These are phyloP conservation scores for Drosophila bocqueti DNA, from an alignment of 1,140 invertebrate species.

Conservation along the genomic window DNA sequence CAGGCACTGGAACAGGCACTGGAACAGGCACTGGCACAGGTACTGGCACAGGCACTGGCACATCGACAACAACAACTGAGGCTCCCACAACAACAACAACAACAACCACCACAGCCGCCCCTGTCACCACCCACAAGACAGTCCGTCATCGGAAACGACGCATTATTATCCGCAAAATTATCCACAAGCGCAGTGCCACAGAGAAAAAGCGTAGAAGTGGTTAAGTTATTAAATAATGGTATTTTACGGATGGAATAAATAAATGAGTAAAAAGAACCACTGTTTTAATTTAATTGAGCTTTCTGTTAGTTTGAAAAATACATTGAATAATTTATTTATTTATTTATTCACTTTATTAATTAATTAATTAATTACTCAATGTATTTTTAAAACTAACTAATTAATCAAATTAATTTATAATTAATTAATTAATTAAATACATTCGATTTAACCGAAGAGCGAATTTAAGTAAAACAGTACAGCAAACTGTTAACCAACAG, in stretches of 20 bases:
- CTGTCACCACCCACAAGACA: background rate
- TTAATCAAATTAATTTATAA: no score
- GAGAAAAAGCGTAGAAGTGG: background rate
- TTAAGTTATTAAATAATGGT: background rate
- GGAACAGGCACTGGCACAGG: background rate
- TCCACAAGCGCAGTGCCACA: background rate
- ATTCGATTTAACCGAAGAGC: background rate
- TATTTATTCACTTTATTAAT: no score
- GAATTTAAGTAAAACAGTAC: background rate
- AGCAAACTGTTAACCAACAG: background rate
- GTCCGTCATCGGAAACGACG: background rate
- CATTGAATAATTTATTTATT: no score
- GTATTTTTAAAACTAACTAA: no score
- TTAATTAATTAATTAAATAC: no score
- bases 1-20: background rate
- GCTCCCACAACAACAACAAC: conserved; percentile 2
- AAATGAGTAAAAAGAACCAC: no score
- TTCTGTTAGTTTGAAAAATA: no score
- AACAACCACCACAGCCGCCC: background rate
- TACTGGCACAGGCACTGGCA: background rate
- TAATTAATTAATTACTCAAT: no score
- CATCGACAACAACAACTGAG: background rate
- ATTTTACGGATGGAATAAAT: no score
- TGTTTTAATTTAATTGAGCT: no score
- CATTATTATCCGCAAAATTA: background rate